phyloP scores from a whole-genome alignment of 2,113 vertebrate genomes.

The Tiliqua scincoides region DNA sequence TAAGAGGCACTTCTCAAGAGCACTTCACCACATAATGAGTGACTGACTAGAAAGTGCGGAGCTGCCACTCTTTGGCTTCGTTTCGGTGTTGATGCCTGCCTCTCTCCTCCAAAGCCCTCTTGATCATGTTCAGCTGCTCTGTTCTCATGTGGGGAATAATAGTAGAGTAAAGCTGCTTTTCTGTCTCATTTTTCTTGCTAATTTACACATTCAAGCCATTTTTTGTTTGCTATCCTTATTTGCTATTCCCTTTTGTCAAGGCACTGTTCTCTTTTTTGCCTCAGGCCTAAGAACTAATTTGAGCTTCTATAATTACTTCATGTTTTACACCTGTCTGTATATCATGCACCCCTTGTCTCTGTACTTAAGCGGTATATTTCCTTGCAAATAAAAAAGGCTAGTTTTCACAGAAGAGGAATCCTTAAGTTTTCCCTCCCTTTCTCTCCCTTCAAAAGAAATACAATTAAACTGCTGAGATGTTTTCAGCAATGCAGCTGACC shows the following conservation, averaged over 20 bases:
- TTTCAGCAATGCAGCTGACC: conserved; percentile 76
- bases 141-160: conserved; percentile 90
- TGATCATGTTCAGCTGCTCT: conserved; percentile 94
- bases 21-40: conserved; percentile 93
- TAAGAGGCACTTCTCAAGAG: conserved; percentile 90
- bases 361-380: conserved; percentile 81
- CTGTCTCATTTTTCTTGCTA: conserved; percentile 93
- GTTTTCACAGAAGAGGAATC: conserved; percentile 70
- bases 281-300: conserved; percentile 96
- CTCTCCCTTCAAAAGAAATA: conserved; percentile 71
- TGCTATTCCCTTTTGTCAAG: conserved; percentile 90
- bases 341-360: conserved; percentile 87
- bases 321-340: conserved; percentile 99
- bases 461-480: conserved; percentile 78
- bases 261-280: conserved; percentile 86
- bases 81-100: conserved; percentile 89
- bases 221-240: conserved; percentile 95
- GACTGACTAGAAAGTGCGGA: conserved; percentile 91
- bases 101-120: conserved; percentile 87
- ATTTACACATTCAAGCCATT: conserved; percentile 99
- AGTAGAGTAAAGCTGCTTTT: conserved; percentile 94
- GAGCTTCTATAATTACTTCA: conserved; percentile 95
- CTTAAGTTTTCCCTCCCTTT: conserved; percentile 58
- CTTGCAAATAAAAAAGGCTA: conserved; percentile 60
- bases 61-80: conserved; percentile 88